A percentile compares a stretch with the other conserved stretches of the same genome.
These are phyloP conservation scores for Drosophila limbata DNA, from an alignment of 2,888 invertebrate species.

Conservation along the genomic window DNA sequence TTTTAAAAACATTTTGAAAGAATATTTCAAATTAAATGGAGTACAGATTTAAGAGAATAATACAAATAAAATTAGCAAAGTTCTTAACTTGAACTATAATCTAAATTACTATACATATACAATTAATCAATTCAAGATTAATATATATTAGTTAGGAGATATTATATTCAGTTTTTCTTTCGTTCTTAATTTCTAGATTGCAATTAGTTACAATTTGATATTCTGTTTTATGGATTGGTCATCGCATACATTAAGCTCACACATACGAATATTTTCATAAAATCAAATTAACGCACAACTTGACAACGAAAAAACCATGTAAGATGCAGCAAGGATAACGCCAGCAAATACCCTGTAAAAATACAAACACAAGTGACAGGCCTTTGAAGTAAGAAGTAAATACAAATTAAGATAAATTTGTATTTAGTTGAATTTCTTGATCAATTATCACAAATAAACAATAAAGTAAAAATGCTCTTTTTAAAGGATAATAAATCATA, in stretches of 20 bases:
- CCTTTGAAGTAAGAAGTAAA: no score
- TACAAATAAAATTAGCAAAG: no score
- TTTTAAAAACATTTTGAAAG: not conserved
- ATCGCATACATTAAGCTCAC: conserved; percentile 18
- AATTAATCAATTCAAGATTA: no score
- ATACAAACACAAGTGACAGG: no score
- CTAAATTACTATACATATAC: no score
- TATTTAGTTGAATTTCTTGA: not conserved
- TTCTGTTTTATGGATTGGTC: conserved; percentile 25
- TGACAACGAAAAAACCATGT: conserved; percentile 1
- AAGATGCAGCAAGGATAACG: not conserved
- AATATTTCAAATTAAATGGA: not conserved
- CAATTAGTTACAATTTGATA: conserved; percentile 12
- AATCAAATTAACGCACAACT: conserved; percentile 55
- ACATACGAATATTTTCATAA: conserved; percentile 39
- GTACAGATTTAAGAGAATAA: not conserved
- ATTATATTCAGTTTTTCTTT: not conserved
- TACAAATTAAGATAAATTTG: not conserved
- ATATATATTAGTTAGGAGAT: not conserved
- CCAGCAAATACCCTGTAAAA: conserved; percentile 5
- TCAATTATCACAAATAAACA: not conserved
- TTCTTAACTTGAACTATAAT: no score
- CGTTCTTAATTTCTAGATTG: conserved; percentile 1
- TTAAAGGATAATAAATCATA: no score
- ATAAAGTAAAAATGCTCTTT: no score